phyloP scores from a whole-genome alignment of 2,797 vertebrate species.

The Coluber constrictor region DNA sequence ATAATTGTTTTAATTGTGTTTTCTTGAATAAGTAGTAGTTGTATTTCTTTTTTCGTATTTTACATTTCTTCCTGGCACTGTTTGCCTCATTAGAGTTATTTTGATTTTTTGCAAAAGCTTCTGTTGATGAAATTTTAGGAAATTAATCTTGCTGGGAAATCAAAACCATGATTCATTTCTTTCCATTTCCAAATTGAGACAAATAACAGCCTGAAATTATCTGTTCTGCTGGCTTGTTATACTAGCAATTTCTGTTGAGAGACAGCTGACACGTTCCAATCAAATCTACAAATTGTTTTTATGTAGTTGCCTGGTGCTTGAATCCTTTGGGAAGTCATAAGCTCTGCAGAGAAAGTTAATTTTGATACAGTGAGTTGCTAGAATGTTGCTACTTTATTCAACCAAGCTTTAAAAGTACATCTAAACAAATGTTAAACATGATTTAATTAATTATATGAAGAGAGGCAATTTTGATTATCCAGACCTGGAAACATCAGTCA shows the following conservation, averaged over 20 bases:
- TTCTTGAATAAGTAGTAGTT: neutral
- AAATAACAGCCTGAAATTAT: slow-evolving; percentile 44
- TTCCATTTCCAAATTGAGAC: slow-evolving; percentile 43
- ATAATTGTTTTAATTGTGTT: neutral
- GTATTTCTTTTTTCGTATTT: slow-evolving; percentile 33
- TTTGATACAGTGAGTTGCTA: neutral
- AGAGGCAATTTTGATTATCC: neutral
- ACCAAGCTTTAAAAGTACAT: neutral
- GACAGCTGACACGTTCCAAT: slow-evolving; percentile 52
- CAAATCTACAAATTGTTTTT: slow-evolving; percentile 45
- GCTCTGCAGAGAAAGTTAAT: slow-evolving; percentile 2
- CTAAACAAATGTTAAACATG: neutral
- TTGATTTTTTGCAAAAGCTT: slow-evolving; percentile 12
- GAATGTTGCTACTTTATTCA: neutral
- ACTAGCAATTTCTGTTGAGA: slow-evolving; percentile 33
- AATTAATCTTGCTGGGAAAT: slow-evolving; percentile 37
- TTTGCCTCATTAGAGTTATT: slow-evolving; percentile 35
- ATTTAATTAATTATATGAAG: neutral
- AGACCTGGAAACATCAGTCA: neutral
- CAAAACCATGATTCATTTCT: slow-evolving; percentile 41
- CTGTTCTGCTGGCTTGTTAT: slow-evolving; percentile 37
- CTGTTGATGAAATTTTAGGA: slow-evolving; percentile 41
- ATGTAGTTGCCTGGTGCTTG: slow-evolving; percentile 16
- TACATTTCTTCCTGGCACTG: neutral
- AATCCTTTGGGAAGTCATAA: slow-evolving; percentile 13